These are phyloP conservation scores for Myripristis jacobus DNA, from an alignment of 2,797 vertebrate genomes.

Conservation along the genomic window DNA sequence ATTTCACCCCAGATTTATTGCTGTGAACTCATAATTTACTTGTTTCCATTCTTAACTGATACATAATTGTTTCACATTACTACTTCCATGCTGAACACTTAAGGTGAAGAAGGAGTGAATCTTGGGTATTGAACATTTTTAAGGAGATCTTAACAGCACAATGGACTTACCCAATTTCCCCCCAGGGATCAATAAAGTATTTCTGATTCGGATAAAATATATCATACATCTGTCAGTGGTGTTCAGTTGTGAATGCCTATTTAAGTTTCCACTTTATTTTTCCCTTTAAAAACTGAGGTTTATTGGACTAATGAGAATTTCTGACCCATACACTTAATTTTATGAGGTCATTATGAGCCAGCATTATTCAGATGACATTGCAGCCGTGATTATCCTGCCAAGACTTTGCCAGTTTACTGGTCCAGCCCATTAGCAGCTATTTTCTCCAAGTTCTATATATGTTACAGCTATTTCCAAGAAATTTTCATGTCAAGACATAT, in stretches of 20 bases:
- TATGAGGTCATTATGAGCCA: conserved; percentile 28
- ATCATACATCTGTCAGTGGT: neutral
- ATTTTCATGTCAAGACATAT: neutral
- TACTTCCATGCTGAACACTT: neutral
- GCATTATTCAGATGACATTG: conserved; percentile 36
- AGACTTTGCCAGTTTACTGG: conserved; percentile 4
- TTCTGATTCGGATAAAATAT: too few relatives aligned
- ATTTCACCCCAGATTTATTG: neutral
- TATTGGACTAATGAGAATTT: conserved; percentile 24
- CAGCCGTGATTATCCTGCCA: conserved; percentile 30
- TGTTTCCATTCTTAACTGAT: neutral
- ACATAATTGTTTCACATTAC: neutral
- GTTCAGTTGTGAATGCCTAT: conserved; percentile 32
- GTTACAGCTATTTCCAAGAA: neutral
- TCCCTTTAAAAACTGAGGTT: conserved; percentile 1
- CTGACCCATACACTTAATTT: conserved; percentile 24
- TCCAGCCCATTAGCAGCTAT: too few relatives aligned
- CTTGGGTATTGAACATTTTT: neutral
- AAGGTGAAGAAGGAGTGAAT: conserved; percentile 6
- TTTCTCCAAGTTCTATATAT: too few relatives aligned
- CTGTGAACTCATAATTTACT: neutral
- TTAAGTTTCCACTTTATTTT: neutral
- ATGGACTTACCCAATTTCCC: too few relatives aligned
- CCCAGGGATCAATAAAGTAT: too few relatives aligned
- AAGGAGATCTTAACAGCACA: too few relatives aligned